Base-by-base conservation (phyloP, 2,888 invertebrate species). In the Calliopum simillimum region DNA sequence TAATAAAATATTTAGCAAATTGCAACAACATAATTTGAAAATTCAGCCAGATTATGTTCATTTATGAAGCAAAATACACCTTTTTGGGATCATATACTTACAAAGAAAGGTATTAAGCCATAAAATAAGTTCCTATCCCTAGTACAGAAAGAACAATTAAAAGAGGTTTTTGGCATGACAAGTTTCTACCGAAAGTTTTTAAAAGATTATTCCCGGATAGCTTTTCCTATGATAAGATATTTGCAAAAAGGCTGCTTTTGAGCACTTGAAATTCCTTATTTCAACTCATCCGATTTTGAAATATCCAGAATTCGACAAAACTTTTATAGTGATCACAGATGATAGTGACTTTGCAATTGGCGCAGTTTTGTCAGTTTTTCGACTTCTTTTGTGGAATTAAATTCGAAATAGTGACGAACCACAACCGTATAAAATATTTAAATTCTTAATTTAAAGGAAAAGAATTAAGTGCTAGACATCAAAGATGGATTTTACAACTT, bases 181-280 rank as follows among this genome's bases (percentile, higher is more conserved):
- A 76, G 76, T 0, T 79, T 74, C 33, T 78, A 79, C 64, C 68
- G 77, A 12, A 76, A 77, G 68, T 79, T 79, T 56, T 71, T 75
- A 11, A 70, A 65, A 58, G 73, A 76, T 55, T 76, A 72, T 55
- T 71, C 74, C 4, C 74, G 72, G 55, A 59, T 73, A 41, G 72
- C 75, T 33, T 33, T 33, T 0, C 5, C 67, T 6, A 70, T 69
- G 58, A 65, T 61, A 19, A 61, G 47, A 58, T 71, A 63, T 51
- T 43, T 67, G 2, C 62, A 47, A 23, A 73, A 66, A 33, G 58
- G n/a, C 4, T 23, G 13, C 73, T 14, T 73, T 73, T 62, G 51
- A 70, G 19, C 71, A 73, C 21, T 16, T 71, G 2, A 73, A 73
- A 4, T 33, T 6, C 5, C 56, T 73, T 21, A 19, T 73, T n/a